Conservation (phyloP, 2,113 vertebrate species). For the Isurus oxyrinchus region DNA sequence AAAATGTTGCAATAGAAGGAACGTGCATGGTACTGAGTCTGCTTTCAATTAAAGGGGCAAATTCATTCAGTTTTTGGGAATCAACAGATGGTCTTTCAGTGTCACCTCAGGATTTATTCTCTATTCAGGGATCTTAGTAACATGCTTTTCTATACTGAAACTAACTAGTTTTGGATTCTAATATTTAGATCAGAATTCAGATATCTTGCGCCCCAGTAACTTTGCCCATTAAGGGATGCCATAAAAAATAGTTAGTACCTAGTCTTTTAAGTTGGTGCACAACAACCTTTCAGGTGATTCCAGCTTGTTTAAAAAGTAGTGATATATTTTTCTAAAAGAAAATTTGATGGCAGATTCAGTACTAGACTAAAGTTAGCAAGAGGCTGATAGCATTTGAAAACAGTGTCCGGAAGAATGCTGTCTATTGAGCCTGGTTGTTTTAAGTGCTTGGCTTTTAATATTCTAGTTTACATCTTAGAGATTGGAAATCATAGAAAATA, state of each 20-base stretch:
- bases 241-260: background rate
- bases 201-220: background rate
- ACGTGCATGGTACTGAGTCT: background rate
- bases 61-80: background rate
- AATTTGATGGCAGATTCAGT: background rate
- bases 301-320: background rate
- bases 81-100: background rate
- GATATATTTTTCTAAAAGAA: background rate
- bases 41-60: background rate
- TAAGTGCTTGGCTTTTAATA: background rate
- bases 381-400: background rate
- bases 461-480: background rate
- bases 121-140: background rate
- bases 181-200: background rate
- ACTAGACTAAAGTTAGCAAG: background rate
- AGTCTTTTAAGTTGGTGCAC: background rate
- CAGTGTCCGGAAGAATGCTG: background rate
- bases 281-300: background rate
- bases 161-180: background rate
- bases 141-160: background rate
- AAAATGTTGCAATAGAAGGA: background rate
- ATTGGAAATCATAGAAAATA: background rate
- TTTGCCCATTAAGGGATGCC: background rate
- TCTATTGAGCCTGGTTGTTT: background rate
- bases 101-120: background rate